Evolutionary conservation across 2,113 vertebrate genomes (phyloP).

Genomic region (Albula goreensis): DNA sequence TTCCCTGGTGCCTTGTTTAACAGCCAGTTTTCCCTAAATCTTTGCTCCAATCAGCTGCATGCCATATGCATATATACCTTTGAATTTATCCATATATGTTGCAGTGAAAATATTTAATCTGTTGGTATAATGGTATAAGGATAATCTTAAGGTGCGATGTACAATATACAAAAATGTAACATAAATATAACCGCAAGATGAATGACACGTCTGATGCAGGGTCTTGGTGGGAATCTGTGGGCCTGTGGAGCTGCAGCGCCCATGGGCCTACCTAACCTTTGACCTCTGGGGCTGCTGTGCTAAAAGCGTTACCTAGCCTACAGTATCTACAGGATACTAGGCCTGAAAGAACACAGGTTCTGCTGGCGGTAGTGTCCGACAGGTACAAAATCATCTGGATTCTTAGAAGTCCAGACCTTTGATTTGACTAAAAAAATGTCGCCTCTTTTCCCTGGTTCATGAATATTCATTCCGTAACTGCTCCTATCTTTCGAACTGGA

Average conservation of each 20-base stretch:
- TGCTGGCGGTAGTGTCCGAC: background rate
- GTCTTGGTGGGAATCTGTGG: background rate
- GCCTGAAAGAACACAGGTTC: background rate
- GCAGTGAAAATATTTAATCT: background rate
- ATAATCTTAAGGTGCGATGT: background rate
- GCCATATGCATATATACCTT: background rate
- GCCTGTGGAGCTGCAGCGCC: background rate
- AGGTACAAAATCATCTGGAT: background rate
- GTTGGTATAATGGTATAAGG: background rate
- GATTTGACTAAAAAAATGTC: background rate
- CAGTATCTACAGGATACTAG: background rate
- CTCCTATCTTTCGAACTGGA: too few species aligned
- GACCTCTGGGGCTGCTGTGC: background rate
- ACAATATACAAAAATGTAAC: background rate
- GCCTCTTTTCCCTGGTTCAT: too few species aligned
- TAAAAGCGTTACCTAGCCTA: background rate
- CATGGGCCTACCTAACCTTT: background rate
- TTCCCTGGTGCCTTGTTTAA: background rate
- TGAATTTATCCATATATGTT: background rate
- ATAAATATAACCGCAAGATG: too few species aligned
- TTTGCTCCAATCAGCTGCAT: too few species aligned
- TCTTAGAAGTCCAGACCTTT: background rate
- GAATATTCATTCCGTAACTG: too few species aligned
- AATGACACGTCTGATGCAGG: too few species aligned
- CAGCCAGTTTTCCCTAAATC: too few species aligned